Evolutionary conservation across 2,113 vertebrate species (phyloP).

Genomic region (Progne subis): DNA sequence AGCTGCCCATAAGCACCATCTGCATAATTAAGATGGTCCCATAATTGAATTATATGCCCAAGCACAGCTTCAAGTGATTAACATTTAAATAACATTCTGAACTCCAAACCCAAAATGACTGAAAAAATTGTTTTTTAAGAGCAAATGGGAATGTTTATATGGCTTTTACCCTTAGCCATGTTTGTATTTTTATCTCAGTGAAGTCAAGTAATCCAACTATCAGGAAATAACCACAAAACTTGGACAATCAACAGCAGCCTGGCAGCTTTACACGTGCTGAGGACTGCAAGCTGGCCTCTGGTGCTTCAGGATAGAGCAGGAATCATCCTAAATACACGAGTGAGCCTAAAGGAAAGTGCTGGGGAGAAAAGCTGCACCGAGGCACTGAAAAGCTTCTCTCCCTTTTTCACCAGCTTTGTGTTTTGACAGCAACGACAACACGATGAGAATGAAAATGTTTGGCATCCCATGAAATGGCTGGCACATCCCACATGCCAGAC

Average conservation of each 20-base stretch:
- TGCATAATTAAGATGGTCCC: constrained; percentile 62
- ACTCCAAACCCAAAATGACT: constrained; percentile 31
- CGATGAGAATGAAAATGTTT: background rate
- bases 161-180: background rate
- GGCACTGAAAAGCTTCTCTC: background rate
- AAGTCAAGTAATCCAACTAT: constrained; percentile 27
- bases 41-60: constrained; percentile 61
- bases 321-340: background rate
- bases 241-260: background rate
- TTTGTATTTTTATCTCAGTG: constrained; percentile 15
- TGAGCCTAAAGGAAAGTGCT: background rate
- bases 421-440: constrained; percentile 19
- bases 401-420: constrained; percentile 8
- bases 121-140: constrained; percentile 29
- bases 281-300: background rate
- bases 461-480: constrained; percentile 20
- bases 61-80: constrained; percentile 64
- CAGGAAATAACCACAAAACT: background rate
- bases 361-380: background rate
- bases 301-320: background rate
- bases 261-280: background rate
- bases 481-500: constrained; percentile 46
- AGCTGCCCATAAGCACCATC: constrained; percentile 59
- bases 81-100: constrained; percentile 63
- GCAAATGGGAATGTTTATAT: constrained; percentile 13